These are phyloP conservation scores for Ceyx erithaca DNA, from an alignment of 2,797 vertebrate species.

Conservation along the genomic window DNA sequence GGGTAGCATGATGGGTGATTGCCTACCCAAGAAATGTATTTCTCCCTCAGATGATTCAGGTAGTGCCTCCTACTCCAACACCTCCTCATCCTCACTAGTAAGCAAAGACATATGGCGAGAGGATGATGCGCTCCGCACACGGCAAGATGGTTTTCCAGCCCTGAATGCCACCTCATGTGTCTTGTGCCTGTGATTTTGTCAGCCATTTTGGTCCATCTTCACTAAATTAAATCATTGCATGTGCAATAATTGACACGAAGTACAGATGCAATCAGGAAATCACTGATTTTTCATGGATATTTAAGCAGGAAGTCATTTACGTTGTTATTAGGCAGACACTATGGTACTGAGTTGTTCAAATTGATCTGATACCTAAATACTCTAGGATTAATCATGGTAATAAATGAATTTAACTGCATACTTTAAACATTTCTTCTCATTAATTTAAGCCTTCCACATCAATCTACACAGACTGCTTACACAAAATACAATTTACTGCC, in stretches of 20 bases:
- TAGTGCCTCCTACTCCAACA: slow-evolving; percentile 62
- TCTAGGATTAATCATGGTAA: background rate
- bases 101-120: slow-evolving; percentile 72
- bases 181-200: slow-evolving; percentile 1
- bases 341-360: background rate
- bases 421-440: background rate
- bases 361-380: background rate
- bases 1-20: background rate
- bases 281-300: slow-evolving; percentile 20
- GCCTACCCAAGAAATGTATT: background rate
- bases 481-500: background rate
- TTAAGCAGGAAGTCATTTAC: slow-evolving; percentile 12
- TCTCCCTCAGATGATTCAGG: slow-evolving; percentile 65
- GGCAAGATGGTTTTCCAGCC: slow-evolving; percentile 23
- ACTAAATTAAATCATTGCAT: background rate
- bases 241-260: background rate
- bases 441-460: background rate
- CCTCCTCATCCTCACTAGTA: slow-evolving; percentile 62
- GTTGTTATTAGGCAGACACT: slow-evolving; percentile 1
- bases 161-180: slow-evolving; percentile 39
- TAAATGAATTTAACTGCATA: background rate
- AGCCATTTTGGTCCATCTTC: slow-evolving; percentile 36
- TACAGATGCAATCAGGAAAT: slow-evolving; percentile 27
- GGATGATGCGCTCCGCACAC: slow-evolving; percentile 36
- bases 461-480: background rate